Evolutionary conservation across 2,113 vertebrate genomes (phyloP), one percentile per base, ranked within the genome.

Genomic region (Hemibagrus wyckioides): DNA sequence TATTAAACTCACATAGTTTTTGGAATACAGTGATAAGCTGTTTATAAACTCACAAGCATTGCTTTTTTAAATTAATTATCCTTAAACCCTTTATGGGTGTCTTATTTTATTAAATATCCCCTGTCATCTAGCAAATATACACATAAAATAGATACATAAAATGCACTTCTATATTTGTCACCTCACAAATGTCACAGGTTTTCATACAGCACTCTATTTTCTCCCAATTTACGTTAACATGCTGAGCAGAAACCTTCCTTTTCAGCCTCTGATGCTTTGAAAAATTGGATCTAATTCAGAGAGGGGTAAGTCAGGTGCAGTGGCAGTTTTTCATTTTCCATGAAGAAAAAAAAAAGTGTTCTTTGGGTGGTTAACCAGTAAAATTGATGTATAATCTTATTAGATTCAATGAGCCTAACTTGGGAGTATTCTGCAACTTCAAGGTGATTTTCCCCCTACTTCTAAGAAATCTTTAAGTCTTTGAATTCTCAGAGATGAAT

Each of bases 371-470:
- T 85, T 85, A 59, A 85, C n/a, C 69, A 76, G 4, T 61, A 21
- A 76, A 76, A 76, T 48, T 56, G 69, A 80, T 28, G 61, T 67
- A 52, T 80, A 86, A 86, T 67, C 59, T 67, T 67, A 54, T 80
- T 86, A 39, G n/a, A 65, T 79, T 79, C 69, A 39, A 48, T n/a
- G 39, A 33, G 15, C 1, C 36, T 75, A 39, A 59, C 36, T 75
- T 41, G 30, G 21, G n/a, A 13, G 67, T 23, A 52, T 6, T 52
- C 44, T 52, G 63, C 25, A 83, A 67, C 44, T 15, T 71, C 44
- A 71, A 54, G 28, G 63, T 84, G 52, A n/a, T 73, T 61, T 73
- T 6, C 41, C 65, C 6, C 19, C 41, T n/a, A 56, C 9, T 85
- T 85, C 21, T 65, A 57, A 52, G 57, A 50, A 85, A 56, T 67